phyloP scores from a whole-genome alignment of 1,140 invertebrate genomes.

The Calephelis nemesis region DNA sequence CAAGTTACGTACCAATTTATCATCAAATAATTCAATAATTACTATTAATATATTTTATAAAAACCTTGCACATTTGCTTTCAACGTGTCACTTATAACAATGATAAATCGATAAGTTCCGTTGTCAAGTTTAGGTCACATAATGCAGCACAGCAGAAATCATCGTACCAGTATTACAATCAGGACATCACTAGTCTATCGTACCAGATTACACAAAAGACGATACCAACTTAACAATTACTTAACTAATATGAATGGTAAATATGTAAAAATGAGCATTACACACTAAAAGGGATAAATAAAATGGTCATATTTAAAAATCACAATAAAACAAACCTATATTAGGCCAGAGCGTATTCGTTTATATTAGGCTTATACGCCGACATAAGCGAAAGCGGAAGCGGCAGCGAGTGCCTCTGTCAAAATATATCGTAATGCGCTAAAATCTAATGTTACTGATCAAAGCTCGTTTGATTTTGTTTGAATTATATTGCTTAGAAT shows the following conservation, averaged over 20 bases:
- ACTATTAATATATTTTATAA: not conserved
- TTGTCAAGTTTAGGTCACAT: not conserved
- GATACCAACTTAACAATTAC: conserved; percentile 64
- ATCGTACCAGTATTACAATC: not conserved
- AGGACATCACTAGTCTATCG: conserved; percentile 37
- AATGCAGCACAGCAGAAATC: not conserved
- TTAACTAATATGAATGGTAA: conserved; percentile 69
- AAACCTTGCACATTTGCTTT: not conserved
- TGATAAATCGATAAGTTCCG: not conserved
- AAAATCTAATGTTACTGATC: too few species aligned
- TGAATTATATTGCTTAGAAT: too few species aligned
- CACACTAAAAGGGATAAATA: conserved; percentile 68
- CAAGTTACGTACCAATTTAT: not conserved
- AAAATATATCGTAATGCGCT: not conserved
- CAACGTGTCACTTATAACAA: not conserved
- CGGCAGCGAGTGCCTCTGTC: too few species aligned
- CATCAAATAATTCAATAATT: not conserved
- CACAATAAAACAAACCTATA: conserved; percentile 31
- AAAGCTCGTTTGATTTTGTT: too few species aligned
- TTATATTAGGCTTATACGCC: not conserved
- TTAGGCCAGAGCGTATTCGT: not conserved
- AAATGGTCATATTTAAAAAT: conserved; percentile 47
- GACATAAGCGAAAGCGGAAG: too few species aligned
- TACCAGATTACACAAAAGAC: conserved; percentile 63
- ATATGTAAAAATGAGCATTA: conserved; percentile 76